Evolutionary conservation across 2,797 vertebrate species (phyloP).

Genomic region (Megaceryle alcyon): DNA sequence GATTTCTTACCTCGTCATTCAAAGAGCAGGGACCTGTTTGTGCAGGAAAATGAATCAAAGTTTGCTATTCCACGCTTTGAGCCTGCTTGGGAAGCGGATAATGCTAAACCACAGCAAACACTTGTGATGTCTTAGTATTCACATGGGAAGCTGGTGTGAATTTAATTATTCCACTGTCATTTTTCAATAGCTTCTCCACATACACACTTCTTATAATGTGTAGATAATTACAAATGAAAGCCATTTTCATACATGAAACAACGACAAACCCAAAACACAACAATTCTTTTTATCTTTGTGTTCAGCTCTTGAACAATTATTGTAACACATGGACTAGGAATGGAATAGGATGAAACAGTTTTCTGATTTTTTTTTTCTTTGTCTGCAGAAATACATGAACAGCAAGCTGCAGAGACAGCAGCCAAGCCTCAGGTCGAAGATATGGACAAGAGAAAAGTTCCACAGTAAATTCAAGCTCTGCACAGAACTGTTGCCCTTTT

Average conservation of each 20-base stretch:
- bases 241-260: conserved; percentile 61
- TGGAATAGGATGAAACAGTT: conserved; percentile 21
- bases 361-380: not conserved
- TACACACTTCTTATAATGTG: conserved; percentile 1
- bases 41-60: conserved; percentile 24
- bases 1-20: not conserved
- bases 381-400: not conserved
- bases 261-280: conserved; percentile 6
- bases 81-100: not conserved
- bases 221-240: conserved; percentile 49
- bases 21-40: not conserved
- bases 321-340: not conserved
- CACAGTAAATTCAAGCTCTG: not conserved
- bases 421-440: not conserved
- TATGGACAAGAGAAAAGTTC: not conserved
- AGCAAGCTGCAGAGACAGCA: not conserved
- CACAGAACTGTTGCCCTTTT: fast-evolving
- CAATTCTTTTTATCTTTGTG: conserved; percentile 10
- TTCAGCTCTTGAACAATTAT: not conserved
- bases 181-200: conserved; percentile 50
- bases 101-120: not conserved
- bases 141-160: conserved; percentile 4
- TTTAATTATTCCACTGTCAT: conserved; percentile 43
- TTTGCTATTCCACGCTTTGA: not conserved
- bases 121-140: conserved; percentile 8